Evolutionary conservation across 2,888 invertebrate species (phyloP), one percentile per base, ranked within the genome.

Genomic region (Eutolmus rufibarbis): DNA sequence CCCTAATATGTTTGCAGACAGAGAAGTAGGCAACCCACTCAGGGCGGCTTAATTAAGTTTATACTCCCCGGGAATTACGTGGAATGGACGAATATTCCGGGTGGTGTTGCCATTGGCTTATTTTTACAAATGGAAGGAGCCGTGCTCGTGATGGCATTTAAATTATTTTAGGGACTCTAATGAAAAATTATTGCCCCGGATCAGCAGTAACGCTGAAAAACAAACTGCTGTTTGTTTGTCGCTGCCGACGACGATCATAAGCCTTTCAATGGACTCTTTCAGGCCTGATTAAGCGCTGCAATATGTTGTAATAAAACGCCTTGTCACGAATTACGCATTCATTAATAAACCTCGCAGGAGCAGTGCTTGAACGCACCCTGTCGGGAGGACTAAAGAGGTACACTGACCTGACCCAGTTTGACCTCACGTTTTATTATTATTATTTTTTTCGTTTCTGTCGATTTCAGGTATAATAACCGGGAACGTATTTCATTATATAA

Each of bases 31-130:
- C 86, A 23, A 37, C 76, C 86, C 76, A 74, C 76, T 56, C 56
- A 37, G 86, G 86, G 86, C 74, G 56, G 86, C 87, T 88, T 88
- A 88, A 88, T 88, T 88, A 88, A 88, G 88, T 88, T 87, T 88
- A 87, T 88, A 82, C 86, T 87, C 40, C 81, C 87, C 76, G 82
- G 79, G 81, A 87, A 87, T 87, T 87, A 87, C 81, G 51, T 82
- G 51, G 82, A 82, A 87, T 82, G 82, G 74, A 87, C 87, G 77
- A 74, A 46, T 74, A 74, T 46, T 43, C n/a, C 46, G 51, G 86
- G 37, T 86, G 86, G 86, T 46, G 74, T 46, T 86, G 43, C 74
- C 74, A 74, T 43, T 85, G 81, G 81, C 46, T 84, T 84, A 84
- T 76, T 86, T 76, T 51, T 86, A 76, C 51, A 76, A 51, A 86